These are phyloP conservation scores for Spheniscus mendiculus DNA, from an alignment of 2,113 vertebrate genomes.

Conservation along the genomic window DNA sequence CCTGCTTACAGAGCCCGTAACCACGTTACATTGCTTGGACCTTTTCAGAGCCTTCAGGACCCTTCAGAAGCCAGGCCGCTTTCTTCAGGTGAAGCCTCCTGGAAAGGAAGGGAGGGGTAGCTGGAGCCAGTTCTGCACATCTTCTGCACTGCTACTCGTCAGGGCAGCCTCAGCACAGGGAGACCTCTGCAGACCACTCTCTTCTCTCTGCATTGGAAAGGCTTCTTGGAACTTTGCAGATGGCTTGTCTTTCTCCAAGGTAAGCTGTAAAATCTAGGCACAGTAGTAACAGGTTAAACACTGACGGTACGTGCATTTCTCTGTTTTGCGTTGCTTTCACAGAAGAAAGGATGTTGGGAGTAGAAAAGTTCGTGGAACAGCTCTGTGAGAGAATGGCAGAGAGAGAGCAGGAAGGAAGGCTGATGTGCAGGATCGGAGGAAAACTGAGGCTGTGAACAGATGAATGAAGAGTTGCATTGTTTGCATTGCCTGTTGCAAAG, in stretches of 20 bases:
- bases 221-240: neutral
- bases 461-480: neutral
- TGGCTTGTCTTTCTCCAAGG: neutral
- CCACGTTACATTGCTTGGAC: neutral
- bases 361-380: neutral
- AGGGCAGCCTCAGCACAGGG: neutral
- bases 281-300: neutral
- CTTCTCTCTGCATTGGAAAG: neutral
- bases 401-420: neutral
- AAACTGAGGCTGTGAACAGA: neutral
- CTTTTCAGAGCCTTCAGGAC: neutral
- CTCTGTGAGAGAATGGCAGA: neutral
- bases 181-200: neutral
- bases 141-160: neutral
- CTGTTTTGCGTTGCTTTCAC: neutral
- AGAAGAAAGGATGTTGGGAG: neutral
- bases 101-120: neutral
- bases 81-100: neutral
- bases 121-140: neutral
- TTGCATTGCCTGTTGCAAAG: neutral
- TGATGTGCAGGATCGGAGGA: neutral
- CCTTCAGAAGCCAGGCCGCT: neutral
- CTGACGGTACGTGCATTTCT: rapidly evolving
- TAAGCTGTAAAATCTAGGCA: neutral
- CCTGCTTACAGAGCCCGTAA: neutral